Conservation (phyloP, 2,113 vertebrate species). For the Elaphurus davidianus region DNA sequence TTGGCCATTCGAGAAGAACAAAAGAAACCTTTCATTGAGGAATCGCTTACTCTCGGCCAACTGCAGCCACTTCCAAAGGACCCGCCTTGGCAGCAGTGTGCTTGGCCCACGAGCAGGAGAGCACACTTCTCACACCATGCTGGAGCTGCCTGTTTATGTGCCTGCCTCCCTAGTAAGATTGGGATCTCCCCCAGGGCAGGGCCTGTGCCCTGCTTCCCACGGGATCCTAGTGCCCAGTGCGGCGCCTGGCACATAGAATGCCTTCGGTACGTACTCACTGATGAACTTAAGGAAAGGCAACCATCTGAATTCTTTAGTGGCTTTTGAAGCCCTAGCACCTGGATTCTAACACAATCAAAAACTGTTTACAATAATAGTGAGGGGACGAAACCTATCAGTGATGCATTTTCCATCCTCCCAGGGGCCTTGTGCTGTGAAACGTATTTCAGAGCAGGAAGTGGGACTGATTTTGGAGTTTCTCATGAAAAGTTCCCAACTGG, state of each 20-base stretch:
- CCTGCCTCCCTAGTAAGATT: background rate
- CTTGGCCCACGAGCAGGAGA: background rate
- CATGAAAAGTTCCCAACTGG: background rate
- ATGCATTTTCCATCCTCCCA: background rate
- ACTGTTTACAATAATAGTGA: background rate
- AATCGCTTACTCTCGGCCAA: constrained; percentile 56
- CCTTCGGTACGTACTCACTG: background rate
- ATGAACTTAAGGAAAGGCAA: background rate
- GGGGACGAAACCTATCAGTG: background rate
- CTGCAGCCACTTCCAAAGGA: constrained; percentile 55
- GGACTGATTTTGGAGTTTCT: background rate
- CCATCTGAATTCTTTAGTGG: background rate
- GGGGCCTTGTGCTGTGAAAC: background rate
- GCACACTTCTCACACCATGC: constrained; percentile 56
- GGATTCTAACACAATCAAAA: background rate
- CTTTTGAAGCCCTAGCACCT: background rate
- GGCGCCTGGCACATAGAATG: background rate
- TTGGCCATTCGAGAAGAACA: constrained; percentile 63
- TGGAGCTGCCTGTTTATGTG: constrained; percentile 33
- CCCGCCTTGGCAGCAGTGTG: constrained; percentile 36
- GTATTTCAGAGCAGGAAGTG: background rate
- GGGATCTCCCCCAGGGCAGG: background rate
- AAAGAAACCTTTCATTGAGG: constrained; percentile 62
- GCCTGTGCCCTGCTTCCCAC: background rate
- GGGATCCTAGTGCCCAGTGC: background rate